phyloP scores from a whole-genome alignment of 2,113 vertebrate genomes.

The Sturnus vulgaris region DNA sequence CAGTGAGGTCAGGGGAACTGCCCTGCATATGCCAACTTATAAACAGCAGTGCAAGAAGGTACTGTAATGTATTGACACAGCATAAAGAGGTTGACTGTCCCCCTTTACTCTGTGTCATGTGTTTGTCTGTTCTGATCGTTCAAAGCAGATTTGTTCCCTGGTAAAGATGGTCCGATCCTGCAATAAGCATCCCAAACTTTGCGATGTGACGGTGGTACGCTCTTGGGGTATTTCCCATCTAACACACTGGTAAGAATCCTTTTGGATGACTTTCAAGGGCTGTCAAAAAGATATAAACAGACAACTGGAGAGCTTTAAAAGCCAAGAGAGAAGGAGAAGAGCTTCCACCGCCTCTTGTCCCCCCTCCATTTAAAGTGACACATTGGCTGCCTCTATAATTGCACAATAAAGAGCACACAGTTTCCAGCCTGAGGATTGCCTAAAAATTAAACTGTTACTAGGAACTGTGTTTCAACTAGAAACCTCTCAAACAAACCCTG shows the following conservation, averaged over 20 bases:
- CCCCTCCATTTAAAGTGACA: not conserved
- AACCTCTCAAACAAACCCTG: not conserved
- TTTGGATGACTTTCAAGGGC: not conserved
- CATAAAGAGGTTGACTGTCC: not conserved
- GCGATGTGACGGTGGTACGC: not conserved
- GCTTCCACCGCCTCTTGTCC: accelerated
- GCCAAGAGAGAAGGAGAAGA: not conserved
- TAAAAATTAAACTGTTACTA: not conserved
- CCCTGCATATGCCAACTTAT: not conserved
- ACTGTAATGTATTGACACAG: accelerated
- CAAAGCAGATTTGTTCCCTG: not conserved
- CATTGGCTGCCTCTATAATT: not conserved
- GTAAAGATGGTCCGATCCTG: not conserved
- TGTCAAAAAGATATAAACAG: not conserved
- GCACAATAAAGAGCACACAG: not conserved
- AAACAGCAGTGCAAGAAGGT: not conserved
- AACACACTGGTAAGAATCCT: not conserved
- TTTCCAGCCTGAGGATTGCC: not conserved
- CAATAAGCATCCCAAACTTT: not conserved
- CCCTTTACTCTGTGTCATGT: not conserved
- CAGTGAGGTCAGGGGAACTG: not conserved
- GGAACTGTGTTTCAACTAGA: not conserved
- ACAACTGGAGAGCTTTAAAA: not conserved
- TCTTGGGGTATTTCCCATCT: not conserved
- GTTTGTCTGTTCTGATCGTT: not conserved